A percentile compares a stretch with the other conserved stretches of the same genome.
Evolutionary conservation across 2,113 vertebrate genomes (phyloP).

Genomic region (Ranitomeya imitator): DNA sequence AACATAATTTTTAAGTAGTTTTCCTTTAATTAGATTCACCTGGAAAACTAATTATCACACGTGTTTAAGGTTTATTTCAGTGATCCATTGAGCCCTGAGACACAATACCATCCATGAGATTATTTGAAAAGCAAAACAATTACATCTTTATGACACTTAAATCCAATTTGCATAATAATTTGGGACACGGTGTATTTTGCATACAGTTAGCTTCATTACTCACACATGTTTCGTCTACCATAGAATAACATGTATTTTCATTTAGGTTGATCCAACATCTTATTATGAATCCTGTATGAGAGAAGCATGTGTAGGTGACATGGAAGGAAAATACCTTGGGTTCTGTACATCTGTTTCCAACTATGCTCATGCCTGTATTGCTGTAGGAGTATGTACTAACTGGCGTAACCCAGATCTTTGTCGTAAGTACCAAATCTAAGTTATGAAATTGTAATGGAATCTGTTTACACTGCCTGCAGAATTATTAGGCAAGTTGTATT

Average conservation of each 20-base stretch:
- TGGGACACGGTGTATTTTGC: too few relatives aligned
- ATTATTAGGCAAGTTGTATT: too few relatives aligned
- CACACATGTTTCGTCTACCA: neutral
- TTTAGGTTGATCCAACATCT: constrained; percentile 77
- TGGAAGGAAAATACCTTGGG: constrained; percentile 82
- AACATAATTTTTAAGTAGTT: too few relatives aligned
- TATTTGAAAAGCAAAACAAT: too few relatives aligned
- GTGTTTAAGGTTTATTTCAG: too few relatives aligned
- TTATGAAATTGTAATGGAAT: neutral
- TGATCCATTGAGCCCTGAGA: too few relatives aligned
- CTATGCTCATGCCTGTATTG: constrained; percentile 80
- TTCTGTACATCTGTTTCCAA: constrained; percentile 83
- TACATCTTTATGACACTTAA: too few relatives aligned
- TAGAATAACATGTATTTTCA: neutral
- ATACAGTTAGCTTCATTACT: neutral
- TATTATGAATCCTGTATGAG: constrained; percentile 79
- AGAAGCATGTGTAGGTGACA: constrained; percentile 83
- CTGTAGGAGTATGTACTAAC: constrained; percentile 71
- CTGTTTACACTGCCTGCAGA: too few relatives aligned
- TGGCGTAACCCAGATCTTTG: constrained; percentile 85
- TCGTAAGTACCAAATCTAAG: constrained; percentile 72
- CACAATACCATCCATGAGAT: too few relatives aligned
- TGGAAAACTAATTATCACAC: too few relatives aligned
- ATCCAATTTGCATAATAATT: too few relatives aligned
- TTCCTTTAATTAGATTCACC: too few relatives aligned